Base-by-base conservation (phyloP, 2,888 invertebrate species). In the Scaptomyza polygonia region DNA sequence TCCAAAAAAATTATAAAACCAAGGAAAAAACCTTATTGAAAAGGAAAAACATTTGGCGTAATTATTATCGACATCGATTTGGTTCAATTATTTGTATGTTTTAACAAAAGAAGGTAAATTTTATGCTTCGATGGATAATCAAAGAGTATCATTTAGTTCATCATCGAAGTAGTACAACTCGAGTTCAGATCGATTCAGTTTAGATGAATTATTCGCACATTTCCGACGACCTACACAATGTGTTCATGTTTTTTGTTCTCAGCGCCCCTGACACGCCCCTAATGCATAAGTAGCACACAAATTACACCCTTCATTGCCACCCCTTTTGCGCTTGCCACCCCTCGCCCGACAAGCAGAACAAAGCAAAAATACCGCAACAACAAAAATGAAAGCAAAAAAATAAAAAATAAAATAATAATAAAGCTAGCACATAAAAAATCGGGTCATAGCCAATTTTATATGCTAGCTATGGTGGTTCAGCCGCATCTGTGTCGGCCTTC, bases 381-480 rank as follows among this genome's bases (percentile, higher is more conserved):
- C 57, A 29, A 49, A 58, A 72, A 55, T 47, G 44, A 42, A 54
- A 39, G 12, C 42, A 32, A 14, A 32, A 39, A 49, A 42, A n/a
- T 29, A 44, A 48, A 45, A 27, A 44, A 45, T 27, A 25, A 59
- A 61, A 51, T 47, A 59, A 72, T 61, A 76, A 75, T 67, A 80
- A 69, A 71, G 54, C 81, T 75, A 84, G 81, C 39, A 16, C 39
- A 39, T 75, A 76, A 64, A 84, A 74, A 82, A 82, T 82, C 87
- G 76, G 87, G 66, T 71, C 85, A 86, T 75, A 86, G 85, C 87
- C 87, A 82, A 86, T 86, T 86, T 84, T 70, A 72, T 86, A 78
- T 77, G 80, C 73, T 69, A 59, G 56, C 29, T 72, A 59, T 64
- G 71, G 79, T 82, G 79, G 69, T 79, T 74, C 62, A 44, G 56